Evolutionary conservation across 2,888 invertebrate species (phyloP).

Genomic region (Drosophila antonietae): DNA sequence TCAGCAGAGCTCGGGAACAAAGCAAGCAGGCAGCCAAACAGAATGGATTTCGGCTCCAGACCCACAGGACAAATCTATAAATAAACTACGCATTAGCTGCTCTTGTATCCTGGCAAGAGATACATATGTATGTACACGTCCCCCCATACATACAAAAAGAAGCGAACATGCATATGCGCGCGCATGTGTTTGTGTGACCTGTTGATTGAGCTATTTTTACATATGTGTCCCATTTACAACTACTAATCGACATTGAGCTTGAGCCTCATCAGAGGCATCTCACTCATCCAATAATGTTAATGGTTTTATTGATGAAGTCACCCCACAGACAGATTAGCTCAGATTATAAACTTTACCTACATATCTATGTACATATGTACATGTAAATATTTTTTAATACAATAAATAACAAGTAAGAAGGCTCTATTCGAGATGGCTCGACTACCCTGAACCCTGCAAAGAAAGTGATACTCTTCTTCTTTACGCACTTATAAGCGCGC

Average conservation of each 20-base stretch:
- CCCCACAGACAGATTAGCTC: background rate
- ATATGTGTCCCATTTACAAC: constrained; percentile 15
- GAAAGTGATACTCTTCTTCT: too few relatives aligned
- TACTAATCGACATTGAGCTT: constrained; percentile 24
- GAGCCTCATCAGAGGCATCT: constrained; percentile 24
- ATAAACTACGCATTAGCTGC: constrained; percentile 64
- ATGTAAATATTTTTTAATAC: too few relatives aligned
- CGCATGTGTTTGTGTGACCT: constrained; percentile 46
- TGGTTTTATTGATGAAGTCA: constrained; percentile 21
- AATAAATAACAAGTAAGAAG: too few relatives aligned
- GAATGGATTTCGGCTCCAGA: constrained; percentile 2
- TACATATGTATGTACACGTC: constrained; percentile 4
- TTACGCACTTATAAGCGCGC: too few relatives aligned
- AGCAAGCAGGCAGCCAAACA: background rate
- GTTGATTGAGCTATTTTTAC: constrained; percentile 57
- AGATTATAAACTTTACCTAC: background rate
- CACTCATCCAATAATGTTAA: constrained; percentile 18
- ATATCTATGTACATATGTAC: too few relatives aligned
- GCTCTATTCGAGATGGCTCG: too few relatives aligned
- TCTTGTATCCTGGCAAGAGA: constrained; percentile 25
- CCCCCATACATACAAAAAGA: background rate
- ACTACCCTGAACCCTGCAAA: too few relatives aligned
- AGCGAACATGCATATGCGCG: background rate
- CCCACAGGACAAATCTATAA: constrained; percentile 49
- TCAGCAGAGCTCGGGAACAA: constrained; percentile 15